Conservation (phyloP, 2,113 vertebrate genomes). For the Bambusicola thoracicus region DNA sequence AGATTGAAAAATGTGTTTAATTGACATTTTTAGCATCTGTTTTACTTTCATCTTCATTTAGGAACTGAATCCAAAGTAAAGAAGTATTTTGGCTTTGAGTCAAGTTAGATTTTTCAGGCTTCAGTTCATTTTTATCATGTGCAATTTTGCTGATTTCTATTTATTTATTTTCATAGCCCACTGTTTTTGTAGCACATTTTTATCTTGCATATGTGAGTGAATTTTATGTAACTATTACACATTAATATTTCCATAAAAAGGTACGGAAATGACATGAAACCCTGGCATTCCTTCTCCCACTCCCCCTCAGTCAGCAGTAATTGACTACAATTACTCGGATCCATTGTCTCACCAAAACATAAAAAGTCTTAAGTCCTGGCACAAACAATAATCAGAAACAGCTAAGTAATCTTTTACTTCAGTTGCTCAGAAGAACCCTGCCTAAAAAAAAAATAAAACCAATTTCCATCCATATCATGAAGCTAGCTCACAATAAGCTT, state of each 20-base stretch:
- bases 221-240: background rate
- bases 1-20: slow-evolving; percentile 41
- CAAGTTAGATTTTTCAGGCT: slow-evolving; percentile 50
- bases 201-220: background rate
- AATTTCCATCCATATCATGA: background rate
- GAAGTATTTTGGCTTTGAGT: slow-evolving; percentile 30
- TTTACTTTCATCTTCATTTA: slow-evolving; percentile 60
- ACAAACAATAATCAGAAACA: background rate
- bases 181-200: background rate
- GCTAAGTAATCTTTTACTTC: background rate
- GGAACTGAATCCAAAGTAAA: slow-evolving; percentile 40
- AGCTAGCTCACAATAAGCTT: background rate
- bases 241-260: slow-evolving; percentile 1
- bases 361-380: background rate
- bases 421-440: background rate
- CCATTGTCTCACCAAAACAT: background rate
- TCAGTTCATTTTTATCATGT: slow-evolving; percentile 34
- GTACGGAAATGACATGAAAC: background rate
- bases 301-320: background rate
- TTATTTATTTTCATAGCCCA: slow-evolving; percentile 2
- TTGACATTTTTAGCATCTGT: slow-evolving; percentile 54
- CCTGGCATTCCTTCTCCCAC: background rate
- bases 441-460: background rate
- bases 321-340: background rate
- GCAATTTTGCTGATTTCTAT: background rate